Evolutionary conservation across 1,140 invertebrate genomes (phyloP).

Genomic region (Bombus sibiricus): DNA sequence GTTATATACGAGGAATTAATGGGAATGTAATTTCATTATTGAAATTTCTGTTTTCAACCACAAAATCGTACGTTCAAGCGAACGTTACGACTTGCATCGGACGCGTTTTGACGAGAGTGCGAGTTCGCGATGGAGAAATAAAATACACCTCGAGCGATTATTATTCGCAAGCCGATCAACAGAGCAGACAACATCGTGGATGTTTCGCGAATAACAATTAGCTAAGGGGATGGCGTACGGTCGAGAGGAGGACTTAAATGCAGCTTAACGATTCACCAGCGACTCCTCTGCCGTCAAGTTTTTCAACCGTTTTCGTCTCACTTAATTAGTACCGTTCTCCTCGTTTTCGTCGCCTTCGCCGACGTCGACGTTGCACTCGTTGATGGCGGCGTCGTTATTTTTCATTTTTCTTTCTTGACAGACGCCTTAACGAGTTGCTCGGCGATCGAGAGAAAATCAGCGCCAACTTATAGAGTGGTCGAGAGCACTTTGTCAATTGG

Average conservation of each 20-base stretch:
- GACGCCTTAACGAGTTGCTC: conserved; percentile 39
- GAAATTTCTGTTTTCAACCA: conserved; percentile 27
- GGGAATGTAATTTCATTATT: conserved; percentile 57
- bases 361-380: neutral
- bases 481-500: conserved; percentile 23
- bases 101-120: neutral
- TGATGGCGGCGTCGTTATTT: conserved; percentile 14
- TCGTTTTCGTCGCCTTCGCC: conserved; percentile 1
- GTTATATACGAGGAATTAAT: conserved; percentile 48
- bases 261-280: conserved; percentile 51
- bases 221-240: conserved; percentile 21
- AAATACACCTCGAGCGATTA: conserved; percentile 44
- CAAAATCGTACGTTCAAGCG: neutral
- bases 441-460: conserved; percentile 36
- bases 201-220: conserved; percentile 65
- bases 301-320: conserved; percentile 35
- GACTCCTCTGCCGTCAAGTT: conserved; percentile 28
- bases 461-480: neutral
- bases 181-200: conserved; percentile 55
- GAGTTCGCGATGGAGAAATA: neutral
- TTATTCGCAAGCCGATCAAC: conserved; percentile 63
- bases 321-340: conserved; percentile 46
- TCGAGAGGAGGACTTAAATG: conserved; percentile 40
- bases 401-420: conserved; percentile 32
- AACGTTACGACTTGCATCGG: neutral